Base-by-base conservation (phyloP, 1,140 invertebrate species). In the Drosophila equinoxialis region DNA sequence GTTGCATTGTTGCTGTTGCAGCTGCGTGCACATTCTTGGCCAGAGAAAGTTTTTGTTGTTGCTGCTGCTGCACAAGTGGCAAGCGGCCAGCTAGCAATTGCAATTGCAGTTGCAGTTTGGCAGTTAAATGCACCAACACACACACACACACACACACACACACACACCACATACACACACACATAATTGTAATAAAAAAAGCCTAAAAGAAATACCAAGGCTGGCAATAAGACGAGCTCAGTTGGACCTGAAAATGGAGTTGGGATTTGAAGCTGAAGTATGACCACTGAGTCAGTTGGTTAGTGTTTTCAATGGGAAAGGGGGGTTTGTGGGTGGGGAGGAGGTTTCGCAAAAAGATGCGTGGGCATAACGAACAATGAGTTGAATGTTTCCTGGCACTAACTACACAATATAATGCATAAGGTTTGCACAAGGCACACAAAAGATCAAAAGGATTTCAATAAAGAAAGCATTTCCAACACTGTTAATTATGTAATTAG, bases 1-100 rank as follows among this genome's bases (percentile, higher is more conserved):
- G 62, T 45, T 62, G 60, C 60, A 66, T 71, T 79, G 63, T 60
- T 73, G 74, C 59, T 78, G 79, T 68, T 87, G 83, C 83, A 87
- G 83, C 85, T 87, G 83, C 81, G 79, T 83, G 64, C 77, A 70
- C 83, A 87, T 87, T 87, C 83, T 87, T 87, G 84, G 79, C 63
- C 70, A 87, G 83, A 87, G 83, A 87, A 87, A 87, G 83, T 87
- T 86, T 51, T 86, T 77, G 59, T 84, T 85, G 70, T 85, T 81
- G 61, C 33, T 69, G 61, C 33, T 68, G 72, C 39, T 45, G 81
- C 74, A 75, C 78, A 79, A 81, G 79, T 87, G 76, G 79, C 83
- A 75, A 70, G 41, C 37, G 72, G 41, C 37, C 60, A 41, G 35
- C 54, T 65, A 33, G 57, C 51, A 69, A 35, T 70, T 41, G 62